Evolutionary conservation across 2,797 vertebrate species (phyloP).

Genomic region (Halcyon badia): DNA sequence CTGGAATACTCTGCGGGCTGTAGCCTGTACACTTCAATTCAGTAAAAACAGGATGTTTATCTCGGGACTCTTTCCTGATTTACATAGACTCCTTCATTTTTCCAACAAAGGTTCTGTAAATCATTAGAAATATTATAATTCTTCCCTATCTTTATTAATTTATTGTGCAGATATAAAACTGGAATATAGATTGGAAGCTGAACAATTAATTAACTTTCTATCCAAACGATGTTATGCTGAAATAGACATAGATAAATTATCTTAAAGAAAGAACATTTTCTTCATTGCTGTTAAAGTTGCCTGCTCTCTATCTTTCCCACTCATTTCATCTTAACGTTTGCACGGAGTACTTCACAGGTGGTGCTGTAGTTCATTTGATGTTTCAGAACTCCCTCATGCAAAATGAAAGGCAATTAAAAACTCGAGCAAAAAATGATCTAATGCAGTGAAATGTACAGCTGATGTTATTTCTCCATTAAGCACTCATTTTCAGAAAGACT

Average conservation of each 20-base stretch:
- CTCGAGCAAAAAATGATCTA: conserved; percentile 35
- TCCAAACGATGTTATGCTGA: background rate
- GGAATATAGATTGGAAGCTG: background rate
- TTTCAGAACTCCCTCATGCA: conserved; percentile 42
- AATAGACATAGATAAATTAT: background rate
- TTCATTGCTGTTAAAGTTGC: background rate
- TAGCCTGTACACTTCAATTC: background rate
- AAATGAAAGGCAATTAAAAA: conserved; percentile 55
- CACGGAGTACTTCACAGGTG: conserved; percentile 29
- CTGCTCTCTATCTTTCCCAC: background rate
- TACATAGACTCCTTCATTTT: background rate
- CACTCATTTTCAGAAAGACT: conserved; percentile 11
- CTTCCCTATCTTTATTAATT: background rate
- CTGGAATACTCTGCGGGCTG: background rate
- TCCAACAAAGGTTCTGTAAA: background rate
- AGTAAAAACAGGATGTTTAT: background rate
- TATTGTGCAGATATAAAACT: background rate
- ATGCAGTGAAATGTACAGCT: conserved; percentile 6
- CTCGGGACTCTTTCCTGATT: background rate
- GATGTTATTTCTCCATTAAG: conserved; percentile 43
- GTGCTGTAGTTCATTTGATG: conserved; percentile 11
- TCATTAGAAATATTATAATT: background rate
- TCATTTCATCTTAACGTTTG: conserved; percentile 28
- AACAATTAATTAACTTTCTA: background rate
- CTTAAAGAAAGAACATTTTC: background rate